Conservation (phyloP, 2,113 vertebrate genomes). For the Entomyzon cyanotis region DNA sequence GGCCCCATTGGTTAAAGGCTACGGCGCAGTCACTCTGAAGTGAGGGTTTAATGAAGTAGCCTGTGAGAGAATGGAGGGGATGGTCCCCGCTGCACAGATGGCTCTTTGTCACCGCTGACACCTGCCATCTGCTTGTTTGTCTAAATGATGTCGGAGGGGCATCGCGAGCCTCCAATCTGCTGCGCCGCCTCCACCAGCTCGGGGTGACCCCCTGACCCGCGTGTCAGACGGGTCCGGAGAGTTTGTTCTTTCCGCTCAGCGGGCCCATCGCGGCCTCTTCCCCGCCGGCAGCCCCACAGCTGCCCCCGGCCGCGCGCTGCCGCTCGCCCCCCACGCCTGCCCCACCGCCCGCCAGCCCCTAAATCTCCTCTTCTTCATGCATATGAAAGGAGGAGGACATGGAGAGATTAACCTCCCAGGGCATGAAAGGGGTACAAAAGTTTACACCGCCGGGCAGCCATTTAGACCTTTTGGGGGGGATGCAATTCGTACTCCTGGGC, state of each 20-base stretch:
- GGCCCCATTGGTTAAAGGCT: constrained; percentile 69
- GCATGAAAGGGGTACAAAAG: constrained; percentile 48
- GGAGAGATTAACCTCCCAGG: constrained; percentile 51
- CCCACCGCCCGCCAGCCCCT: constrained; percentile 19
- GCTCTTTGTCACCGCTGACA: constrained; percentile 97
- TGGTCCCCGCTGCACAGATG: constrained; percentile 91
- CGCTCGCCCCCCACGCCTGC: neutral
- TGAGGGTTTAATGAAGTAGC: constrained; percentile 86
- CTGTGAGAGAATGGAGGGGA: constrained; percentile 81
- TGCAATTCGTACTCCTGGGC: neutral
- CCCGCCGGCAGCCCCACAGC: constrained; percentile 62
- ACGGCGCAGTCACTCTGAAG: constrained; percentile 72
- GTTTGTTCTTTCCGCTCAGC: constrained; percentile 77
- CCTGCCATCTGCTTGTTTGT: constrained; percentile 97
- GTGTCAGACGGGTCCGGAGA: constrained; percentile 81
- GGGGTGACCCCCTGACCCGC: constrained; percentile 79
- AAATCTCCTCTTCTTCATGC: constrained; percentile 59
- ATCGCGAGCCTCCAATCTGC: constrained; percentile 82
- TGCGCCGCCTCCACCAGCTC: constrained; percentile 78
- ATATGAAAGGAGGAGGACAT: constrained; percentile 50
- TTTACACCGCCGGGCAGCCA: constrained; percentile 23
- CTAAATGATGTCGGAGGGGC: constrained; percentile 82
- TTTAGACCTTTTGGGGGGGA: constrained; percentile 10
- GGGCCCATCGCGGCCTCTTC: constrained; percentile 56
- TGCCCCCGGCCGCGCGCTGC: constrained; percentile 32